These are phyloP conservation scores for Pelodiscus sinensis DNA, from an alignment of 2,113 vertebrate species.

Conservation along the genomic window DNA sequence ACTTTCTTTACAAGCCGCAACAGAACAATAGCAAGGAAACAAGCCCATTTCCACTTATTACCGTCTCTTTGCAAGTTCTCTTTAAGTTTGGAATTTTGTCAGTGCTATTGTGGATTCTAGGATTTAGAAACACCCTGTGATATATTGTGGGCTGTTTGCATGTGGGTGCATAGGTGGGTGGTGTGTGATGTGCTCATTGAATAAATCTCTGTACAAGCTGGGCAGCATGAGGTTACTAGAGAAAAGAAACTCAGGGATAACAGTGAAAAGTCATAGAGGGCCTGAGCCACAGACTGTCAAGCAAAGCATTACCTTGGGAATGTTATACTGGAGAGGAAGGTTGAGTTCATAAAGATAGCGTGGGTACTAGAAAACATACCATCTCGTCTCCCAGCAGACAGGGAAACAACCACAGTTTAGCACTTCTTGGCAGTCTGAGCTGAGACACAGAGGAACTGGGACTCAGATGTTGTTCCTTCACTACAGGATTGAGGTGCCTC, in stretches of 20 bases:
- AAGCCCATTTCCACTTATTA: neutral
- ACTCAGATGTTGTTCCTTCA: too few species aligned
- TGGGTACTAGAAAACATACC: neutral
- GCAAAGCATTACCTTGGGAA: neutral
- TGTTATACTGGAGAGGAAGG: neutral
- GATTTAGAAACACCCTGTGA: neutral
- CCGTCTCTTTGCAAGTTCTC: neutral
- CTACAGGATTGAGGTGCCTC: neutral
- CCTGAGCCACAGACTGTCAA: neutral
- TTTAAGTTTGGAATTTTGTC: neutral
- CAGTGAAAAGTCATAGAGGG: neutral
- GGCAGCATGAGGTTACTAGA: neutral
- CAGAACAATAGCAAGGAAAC: neutral
- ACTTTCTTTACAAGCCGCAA: neutral
- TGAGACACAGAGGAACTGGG: neutral
- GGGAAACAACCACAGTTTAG: neutral
- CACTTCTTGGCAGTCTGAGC: neutral
- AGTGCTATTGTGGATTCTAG: neutral
- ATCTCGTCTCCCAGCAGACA: neutral
- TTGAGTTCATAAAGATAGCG: neutral
- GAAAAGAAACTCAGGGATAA: neutral
- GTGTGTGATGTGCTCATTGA: neutral
- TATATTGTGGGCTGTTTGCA: neutral
- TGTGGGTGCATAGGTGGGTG: neutral
- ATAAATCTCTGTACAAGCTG: neutral